These are phyloP conservation scores for Ctenopoma multispine DNA, from an alignment of 2,797 vertebrate species.

Conservation along the genomic window DNA sequence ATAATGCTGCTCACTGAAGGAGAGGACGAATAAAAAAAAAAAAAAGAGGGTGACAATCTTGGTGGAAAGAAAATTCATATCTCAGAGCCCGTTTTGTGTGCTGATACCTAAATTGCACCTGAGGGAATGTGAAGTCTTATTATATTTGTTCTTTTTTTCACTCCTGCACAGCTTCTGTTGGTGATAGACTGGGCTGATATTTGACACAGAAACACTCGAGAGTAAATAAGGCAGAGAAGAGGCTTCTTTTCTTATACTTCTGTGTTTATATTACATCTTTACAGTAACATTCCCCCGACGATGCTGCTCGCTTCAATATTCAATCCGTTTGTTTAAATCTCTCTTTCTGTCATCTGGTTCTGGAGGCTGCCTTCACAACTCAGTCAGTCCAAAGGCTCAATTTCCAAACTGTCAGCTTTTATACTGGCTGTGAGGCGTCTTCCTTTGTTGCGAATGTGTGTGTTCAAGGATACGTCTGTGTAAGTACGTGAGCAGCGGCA, in stretches of 20 bases:
- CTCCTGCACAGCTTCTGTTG: slow-evolving; percentile 11
- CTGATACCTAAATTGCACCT: slow-evolving; percentile 54
- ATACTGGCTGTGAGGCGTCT: slow-evolving; percentile 44
- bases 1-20: slow-evolving; percentile 59
- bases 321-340: slow-evolving; percentile 49
- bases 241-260: slow-evolving; percentile 1
- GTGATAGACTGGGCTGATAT: slow-evolving; percentile 59
- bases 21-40: slow-evolving; percentile 15
- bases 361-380: slow-evolving; percentile 51
- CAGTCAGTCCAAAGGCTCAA: slow-evolving; percentile 69
- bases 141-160: slow-evolving; percentile 26
- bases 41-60: slow-evolving; percentile 45
- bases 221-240: slow-evolving; percentile 33
- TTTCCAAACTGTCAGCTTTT: slow-evolving; percentile 74
- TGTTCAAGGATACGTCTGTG: slow-evolving; percentile 20
- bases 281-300: slow-evolving; percentile 55
- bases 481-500: slow-evolving; percentile 21
- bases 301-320: slow-evolving; percentile 20
- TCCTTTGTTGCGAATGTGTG: slow-evolving; percentile 33
- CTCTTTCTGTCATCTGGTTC: slow-evolving; percentile 36
- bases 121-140: slow-evolving; percentile 57
- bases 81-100: slow-evolving; percentile 41
- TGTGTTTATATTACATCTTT: slow-evolving; percentile 63
- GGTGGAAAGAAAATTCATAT: slow-evolving; percentile 56
- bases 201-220: slow-evolving; percentile 22